Base-by-base conservation (phyloP, 2,888 invertebrate species). In the Notodonta ziczac region DNA sequence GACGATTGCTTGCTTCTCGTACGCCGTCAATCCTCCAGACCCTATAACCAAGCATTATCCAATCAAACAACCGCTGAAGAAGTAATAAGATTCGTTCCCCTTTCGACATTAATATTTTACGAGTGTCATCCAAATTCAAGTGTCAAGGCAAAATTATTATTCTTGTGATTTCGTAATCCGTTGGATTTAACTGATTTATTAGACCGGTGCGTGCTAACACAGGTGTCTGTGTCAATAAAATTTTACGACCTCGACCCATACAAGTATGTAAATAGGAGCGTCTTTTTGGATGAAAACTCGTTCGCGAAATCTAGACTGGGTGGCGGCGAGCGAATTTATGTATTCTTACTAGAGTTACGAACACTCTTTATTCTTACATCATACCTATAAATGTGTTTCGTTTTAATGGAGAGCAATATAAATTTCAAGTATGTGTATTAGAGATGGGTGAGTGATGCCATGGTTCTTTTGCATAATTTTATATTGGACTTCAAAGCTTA, bases 1-100 rank as follows among this genome's bases (percentile, higher is more conserved):
- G 72, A 98, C 94, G 79, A 98, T 97, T 62, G 95, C 93, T 86
- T 96, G 95, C 82, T 96, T 96, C 81, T 97, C 97, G 76, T 94
- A 94, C 79, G 95, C 94, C 60, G 96, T 93, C 83, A 97, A 92
- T 72, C 96, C 96, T 74, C 95, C 95, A 67, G 95, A 94, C 79
- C 93, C 96, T 96, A 84, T 65, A 86, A 83, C 74, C 77, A 73
- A 69, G 55, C 7, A 65, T 55, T 13, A 60, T 59, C 35, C 60
- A 44, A 63, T 53, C 59, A 59, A 58, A 59, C 16, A 53, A 14
- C n/a, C 35, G 5, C 35, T 35, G 7, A 53, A 39, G 5, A 32
- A 32, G 44, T 46, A 56, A 58, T 59, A 4, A 46, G 48, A 56
- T 2, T 10, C 52, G 32, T 35, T 24, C 14, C 24, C 42, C 56